phyloP scores from a whole-genome alignment of 2,888 invertebrate species.

The Drosophila buzzatii region DNA sequence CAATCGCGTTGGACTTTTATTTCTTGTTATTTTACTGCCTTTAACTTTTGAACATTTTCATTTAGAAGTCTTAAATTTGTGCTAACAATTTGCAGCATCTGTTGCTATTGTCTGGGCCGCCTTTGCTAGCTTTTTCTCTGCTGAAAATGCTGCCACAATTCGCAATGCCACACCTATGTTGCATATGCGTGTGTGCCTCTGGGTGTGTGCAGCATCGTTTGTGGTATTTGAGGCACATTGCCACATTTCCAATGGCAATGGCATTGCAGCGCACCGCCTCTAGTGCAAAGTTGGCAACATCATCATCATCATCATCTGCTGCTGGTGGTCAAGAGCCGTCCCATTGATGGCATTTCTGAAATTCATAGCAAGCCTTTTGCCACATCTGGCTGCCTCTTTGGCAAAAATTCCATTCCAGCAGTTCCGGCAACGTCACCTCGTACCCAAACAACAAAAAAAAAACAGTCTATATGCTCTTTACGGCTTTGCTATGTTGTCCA shows the following conservation, averaged over 20 bases:
- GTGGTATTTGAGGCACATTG: slow-evolving; percentile 52
- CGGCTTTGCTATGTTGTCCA: slow-evolving; percentile 2
- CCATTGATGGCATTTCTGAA: slow-evolving; percentile 46
- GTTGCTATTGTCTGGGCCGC: slow-evolving; percentile 47
- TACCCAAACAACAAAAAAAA: neutral
- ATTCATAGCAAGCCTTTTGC: slow-evolving; percentile 61
- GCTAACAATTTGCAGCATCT: slow-evolving; percentile 42
- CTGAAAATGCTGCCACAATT: slow-evolving; percentile 22
- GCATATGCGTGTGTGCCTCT: slow-evolving; percentile 3
- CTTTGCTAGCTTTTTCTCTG: slow-evolving; percentile 11
- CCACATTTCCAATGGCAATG: slow-evolving; percentile 52
- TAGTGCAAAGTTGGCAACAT: slow-evolving; percentile 37
- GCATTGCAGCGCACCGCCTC: slow-evolving; percentile 37
- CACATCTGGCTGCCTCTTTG: slow-evolving; percentile 48
- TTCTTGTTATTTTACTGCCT: neutral
- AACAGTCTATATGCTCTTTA: neutral
- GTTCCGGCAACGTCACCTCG: slow-evolving; percentile 10
- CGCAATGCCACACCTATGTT: slow-evolving; percentile 45
- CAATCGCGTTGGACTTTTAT: neutral
- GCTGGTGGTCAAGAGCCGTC: slow-evolving; percentile 28
- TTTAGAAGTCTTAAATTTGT: slow-evolving; percentile 10
- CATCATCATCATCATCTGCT: slow-evolving; percentile 38
- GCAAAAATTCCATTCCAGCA: slow-evolving; percentile 38
- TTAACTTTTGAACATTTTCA: slow-evolving; percentile 24
- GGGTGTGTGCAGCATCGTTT: slow-evolving; percentile 32